Percentiles rank a stretch among this genome's conserved stretches.
These are phyloP conservation scores for Stercorarius parasiticus DNA, from an alignment of 2,113 vertebrate genomes.

Conservation along the genomic window DNA sequence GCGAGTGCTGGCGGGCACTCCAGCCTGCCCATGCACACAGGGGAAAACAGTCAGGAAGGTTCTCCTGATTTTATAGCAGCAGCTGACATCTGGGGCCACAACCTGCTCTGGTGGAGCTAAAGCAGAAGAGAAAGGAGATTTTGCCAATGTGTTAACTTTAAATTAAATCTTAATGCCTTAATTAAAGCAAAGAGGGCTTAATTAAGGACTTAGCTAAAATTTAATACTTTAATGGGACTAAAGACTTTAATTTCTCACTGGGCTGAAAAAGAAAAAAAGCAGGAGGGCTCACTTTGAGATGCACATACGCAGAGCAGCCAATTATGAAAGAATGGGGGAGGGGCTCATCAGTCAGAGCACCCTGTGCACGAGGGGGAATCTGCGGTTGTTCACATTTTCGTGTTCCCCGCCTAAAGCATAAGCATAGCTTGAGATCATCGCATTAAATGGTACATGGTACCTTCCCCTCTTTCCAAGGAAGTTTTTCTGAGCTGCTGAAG, in stretches of 20 bases:
- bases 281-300: neutral
- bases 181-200: slow-evolving; percentile 60
- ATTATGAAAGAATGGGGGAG: slow-evolving; percentile 46
- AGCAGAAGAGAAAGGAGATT: neutral
- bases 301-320: neutral
- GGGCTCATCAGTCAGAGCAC: neutral
- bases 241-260: slow-evolving; percentile 67
- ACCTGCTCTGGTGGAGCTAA: neutral
- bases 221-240: slow-evolving; percentile 73
- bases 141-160: slow-evolving; percentile 52
- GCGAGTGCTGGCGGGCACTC: neutral
- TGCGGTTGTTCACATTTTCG: neutral
- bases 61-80: neutral
- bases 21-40: neutral
- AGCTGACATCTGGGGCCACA: neutral
- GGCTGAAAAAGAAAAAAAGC: slow-evolving; percentile 16
- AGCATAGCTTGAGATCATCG: neutral
- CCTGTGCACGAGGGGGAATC: neutral
- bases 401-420: neutral
- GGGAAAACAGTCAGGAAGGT: neutral
- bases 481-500: neutral
- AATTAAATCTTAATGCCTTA: slow-evolving; percentile 66
- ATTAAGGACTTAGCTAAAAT: slow-evolving; percentile 69
- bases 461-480: neutral
- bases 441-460: neutral